Evolutionary conservation across 1,140 invertebrate species (phyloP).

Genomic region (Cataglyphis hispanica): DNA sequence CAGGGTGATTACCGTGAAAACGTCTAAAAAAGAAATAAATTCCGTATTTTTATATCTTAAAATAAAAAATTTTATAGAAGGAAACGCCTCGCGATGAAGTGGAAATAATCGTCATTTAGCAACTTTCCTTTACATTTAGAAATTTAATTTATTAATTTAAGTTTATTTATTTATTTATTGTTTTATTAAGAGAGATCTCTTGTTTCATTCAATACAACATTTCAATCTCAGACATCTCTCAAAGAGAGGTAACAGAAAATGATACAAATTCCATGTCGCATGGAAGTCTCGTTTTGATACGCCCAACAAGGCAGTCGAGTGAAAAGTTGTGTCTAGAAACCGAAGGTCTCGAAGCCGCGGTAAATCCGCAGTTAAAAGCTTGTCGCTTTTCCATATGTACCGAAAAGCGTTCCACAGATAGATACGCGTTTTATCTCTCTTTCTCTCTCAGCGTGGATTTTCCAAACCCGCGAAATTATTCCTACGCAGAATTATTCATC

Average conservation of each 20-base stretch:
- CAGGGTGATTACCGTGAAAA: neutral
- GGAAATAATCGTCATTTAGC: too few species aligned
- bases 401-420: conserved; percentile 62
- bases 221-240: conserved; percentile 4
- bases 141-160: too few species aligned
- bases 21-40: neutral
- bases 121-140: too few species aligned
- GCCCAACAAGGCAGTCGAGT: neutral
- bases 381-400: conserved; percentile 34
- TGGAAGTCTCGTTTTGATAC: conserved; percentile 19
- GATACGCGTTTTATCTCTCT: neutral
- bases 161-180: too few species aligned
- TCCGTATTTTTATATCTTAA: neutral
- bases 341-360: conserved; percentile 25
- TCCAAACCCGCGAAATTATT: conserved; percentile 30
- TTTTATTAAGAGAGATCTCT: neutral
- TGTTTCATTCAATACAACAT: neutral
- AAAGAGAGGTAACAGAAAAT: neutral
- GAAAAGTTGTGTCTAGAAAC: conserved; percentile 65
- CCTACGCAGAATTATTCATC: conserved; percentile 23
- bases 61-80: neutral
- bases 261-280: neutral
- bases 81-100: neutral
- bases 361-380: conserved; percentile 69
- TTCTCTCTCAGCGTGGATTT: conserved; percentile 2